These are phyloP conservation scores for Chymomyza amoena DNA, from an alignment of 2,888 invertebrate species.

Conservation along the genomic window DNA sequence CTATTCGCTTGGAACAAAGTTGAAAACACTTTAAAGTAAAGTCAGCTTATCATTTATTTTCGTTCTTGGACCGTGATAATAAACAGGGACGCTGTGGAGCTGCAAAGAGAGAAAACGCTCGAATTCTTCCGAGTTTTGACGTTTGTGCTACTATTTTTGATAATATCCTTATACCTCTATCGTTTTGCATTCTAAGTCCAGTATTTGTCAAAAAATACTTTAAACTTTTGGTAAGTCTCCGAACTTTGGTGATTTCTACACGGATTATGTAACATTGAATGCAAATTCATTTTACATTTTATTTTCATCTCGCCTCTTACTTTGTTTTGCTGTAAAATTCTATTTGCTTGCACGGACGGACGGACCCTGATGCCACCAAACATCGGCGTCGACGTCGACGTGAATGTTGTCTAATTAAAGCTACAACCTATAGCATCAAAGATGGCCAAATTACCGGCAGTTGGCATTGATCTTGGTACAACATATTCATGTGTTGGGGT, in stretches of 20 bases:
- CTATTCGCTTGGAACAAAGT: neutral
- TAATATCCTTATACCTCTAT: slow-evolving; percentile 77
- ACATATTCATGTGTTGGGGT: slow-evolving; percentile 96
- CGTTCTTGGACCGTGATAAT: slow-evolving; percentile 44
- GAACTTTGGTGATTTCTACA: neutral
- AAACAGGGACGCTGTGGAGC: slow-evolving; percentile 77
- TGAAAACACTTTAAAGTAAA: neutral
- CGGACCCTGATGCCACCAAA: neutral
- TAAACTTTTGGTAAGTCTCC: slow-evolving; percentile 40
- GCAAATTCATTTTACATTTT: slow-evolving; percentile 42
- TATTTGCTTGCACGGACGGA: neutral
- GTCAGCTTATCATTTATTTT: slow-evolving; percentile 16
- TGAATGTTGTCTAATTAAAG: slow-evolving; percentile 65
- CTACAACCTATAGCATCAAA: slow-evolving; percentile 34
- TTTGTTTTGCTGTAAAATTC: slow-evolving; percentile 11
- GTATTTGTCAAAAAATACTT: slow-evolving; percentile 21
- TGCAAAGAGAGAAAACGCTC: slow-evolving; percentile 77
- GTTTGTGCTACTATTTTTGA: slow-evolving; percentile 76
- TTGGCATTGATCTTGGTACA: slow-evolving; percentile 89
- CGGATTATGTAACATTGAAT: slow-evolving; percentile 35
- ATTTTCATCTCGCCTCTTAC: slow-evolving; percentile 14
- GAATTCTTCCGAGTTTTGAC: slow-evolving; percentile 78
- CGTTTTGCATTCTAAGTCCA: slow-evolving; percentile 74
- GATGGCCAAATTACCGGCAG: slow-evolving; percentile 79
- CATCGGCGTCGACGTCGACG: slow-evolving; percentile 1